Base-by-base conservation (phyloP, 1,140 invertebrate species). In the Heliconius nattereri region DNA sequence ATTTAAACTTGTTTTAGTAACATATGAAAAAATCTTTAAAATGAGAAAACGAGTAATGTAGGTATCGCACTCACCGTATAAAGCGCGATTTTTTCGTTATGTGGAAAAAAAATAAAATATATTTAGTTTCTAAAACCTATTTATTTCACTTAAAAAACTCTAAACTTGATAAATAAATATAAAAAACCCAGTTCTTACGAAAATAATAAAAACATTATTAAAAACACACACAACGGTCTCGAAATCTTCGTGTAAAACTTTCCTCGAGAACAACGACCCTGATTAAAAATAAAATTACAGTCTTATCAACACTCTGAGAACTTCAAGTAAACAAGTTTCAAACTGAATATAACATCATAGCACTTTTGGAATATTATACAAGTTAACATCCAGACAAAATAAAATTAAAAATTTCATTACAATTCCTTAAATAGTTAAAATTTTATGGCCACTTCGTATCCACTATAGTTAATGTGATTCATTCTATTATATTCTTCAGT, bases 321-420 rank as follows among this genome's bases (percentile, higher is more conserved):
- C 7, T 60, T 66, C 20, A 66, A 66, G 26, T 29, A 66, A 29
- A 66, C 23, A 26, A 66, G 60, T 66, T 66, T 66, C 23, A 19
- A 66, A 66, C 60, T 66, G 60, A 29, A 29, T 66, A 66, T 66
- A 66, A 66, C 23, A 16, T 66, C n/a, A 29, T n/a, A 13, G 60
- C 60, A 11, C 60, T 66, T 23, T 66, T 16, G 3, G 23, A 66
- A 66, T 66, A 66, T 29, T 66, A 66, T 29, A 66, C 60, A 66
- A 66, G n/a, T 66, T 3, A 26, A 66, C 7, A 26, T 66, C 7
- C 20, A 57, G 54, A 57, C 60, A 66, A 26, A 66, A 26, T 66
- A 26, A 66, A 66, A 66, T 66, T 66, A 66, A 29, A 66, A 57
- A 57, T 57, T n/a, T 57, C 54, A 57, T 57, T n/a, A 57, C n/a